Base-by-base conservation (phyloP, 2,888 invertebrate genomes). In the Eupithecia pulchellata region DNA sequence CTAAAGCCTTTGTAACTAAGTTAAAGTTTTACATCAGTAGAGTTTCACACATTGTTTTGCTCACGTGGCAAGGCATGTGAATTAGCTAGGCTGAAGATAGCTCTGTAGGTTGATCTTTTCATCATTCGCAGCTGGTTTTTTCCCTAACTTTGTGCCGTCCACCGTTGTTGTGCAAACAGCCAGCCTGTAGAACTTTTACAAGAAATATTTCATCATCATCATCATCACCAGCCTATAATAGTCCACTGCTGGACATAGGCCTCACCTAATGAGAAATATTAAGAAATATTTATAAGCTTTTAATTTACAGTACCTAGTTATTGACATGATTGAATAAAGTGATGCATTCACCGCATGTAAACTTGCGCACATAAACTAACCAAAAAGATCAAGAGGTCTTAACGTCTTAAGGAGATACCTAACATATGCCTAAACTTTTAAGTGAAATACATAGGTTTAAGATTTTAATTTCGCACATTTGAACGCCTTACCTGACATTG, bases 401-500 rank as follows among this genome's bases (percentile, higher is more conserved):
- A n/a, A n/a, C n/a, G n/a, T n/a, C n/a, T n/a, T n/a, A n/a, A n/a
- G n/a, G n/a, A 11, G 47, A 20, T 20, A 20, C 3, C 20, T 11
- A 20, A 20, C 1, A 47, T 11, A 47, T 11, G 20, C 3, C 9
- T 11, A 9, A 47, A n/a, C 20, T 52, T 52, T 20, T n/a, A 25
- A 4, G 4, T 13, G 4, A 52, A 52, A 52, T 4, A 52, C 20
- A 52, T 4, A 47, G 11, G 4, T 47, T 47, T 47, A 4, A 20
- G 9, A n/a, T 47, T 47, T 20, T 6, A 32, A n/a, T n/a, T 39
- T 17, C 20, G 25, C 52, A 25, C 4, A 8, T 52, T 52, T 4
- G 4, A 2, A n/a, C 32, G 30, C 11, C 34, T 20, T 36, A 61
- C 61, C 61, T 63, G 71, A 72, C 72, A 72, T 71, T 42, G 39